Conservation (phyloP, 64 coral and sea anemone species). For the Porites lutea region DNA sequence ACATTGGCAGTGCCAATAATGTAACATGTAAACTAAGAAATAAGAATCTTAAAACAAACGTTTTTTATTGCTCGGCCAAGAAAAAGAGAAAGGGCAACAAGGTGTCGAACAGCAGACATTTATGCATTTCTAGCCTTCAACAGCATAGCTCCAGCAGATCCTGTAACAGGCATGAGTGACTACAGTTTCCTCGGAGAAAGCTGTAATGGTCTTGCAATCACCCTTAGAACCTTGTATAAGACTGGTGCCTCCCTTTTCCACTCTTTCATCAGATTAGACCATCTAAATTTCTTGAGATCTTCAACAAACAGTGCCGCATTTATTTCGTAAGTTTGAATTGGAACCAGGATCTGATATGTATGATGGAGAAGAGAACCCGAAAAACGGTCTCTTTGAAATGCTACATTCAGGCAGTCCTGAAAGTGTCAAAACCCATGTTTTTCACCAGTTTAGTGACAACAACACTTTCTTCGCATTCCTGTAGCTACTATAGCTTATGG, state of each 20-base stretch:
- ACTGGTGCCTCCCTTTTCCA: background rate
- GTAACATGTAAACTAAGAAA: background rate
- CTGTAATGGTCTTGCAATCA: background rate
- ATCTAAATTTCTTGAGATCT: background rate
- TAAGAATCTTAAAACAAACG: slow-evolving; percentile 1
- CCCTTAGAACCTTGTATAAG: slow-evolving; percentile 3
- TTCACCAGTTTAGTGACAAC: slow-evolving; percentile 24
- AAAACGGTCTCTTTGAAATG: slow-evolving; percentile 12
- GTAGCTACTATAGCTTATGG: slow-evolving; percentile 40
- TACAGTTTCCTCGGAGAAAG: background rate
- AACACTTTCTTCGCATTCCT: background rate
- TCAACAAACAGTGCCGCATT: slow-evolving; percentile 61
- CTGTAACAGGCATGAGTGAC: background rate
- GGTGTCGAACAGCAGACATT: slow-evolving; percentile 9
- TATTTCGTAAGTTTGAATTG: slow-evolving; percentile 74
- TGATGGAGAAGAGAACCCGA: background rate
- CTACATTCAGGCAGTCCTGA: slow-evolving; percentile 48
- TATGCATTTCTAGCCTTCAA: slow-evolving; percentile 13
- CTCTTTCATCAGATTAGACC: slow-evolving; percentile 4
- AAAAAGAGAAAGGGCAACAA: slow-evolving; percentile 3
- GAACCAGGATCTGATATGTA: slow-evolving; percentile 46
- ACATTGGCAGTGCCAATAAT: background rate
- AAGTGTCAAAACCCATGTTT: slow-evolving; percentile 30
- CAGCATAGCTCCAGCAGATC: background rate
- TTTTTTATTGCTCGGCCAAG: slow-evolving; percentile 7